These are phyloP conservation scores for Ennomos quercinarius DNA, from an alignment of 2,888 invertebrate species.

Conservation along the genomic window DNA sequence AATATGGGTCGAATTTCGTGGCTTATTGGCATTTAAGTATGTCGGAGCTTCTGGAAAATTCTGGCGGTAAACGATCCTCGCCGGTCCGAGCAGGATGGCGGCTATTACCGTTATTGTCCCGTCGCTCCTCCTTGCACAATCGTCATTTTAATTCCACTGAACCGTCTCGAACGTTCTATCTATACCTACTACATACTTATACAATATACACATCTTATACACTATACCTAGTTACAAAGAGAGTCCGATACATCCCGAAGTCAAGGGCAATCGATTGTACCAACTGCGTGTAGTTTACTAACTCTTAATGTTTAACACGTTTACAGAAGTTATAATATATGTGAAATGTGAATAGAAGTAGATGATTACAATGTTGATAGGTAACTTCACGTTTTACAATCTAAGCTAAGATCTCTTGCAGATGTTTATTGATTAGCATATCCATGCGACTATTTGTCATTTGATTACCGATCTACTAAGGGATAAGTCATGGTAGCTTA, in stretches of 20 bases:
- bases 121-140: slow-evolving; percentile 55
- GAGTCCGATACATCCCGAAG: slow-evolving; percentile 24
- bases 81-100: slow-evolving; percentile 66
- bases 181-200: too few species aligned
- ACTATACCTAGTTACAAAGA: slow-evolving; percentile 6
- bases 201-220: neutral
- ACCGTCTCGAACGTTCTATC: slow-evolving; percentile 34
- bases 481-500: slow-evolving; percentile 28
- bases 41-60: slow-evolving; percentile 74
- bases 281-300: slow-evolving; percentile 4
- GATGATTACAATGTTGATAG: too few species aligned
- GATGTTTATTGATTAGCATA: slow-evolving; percentile 43
- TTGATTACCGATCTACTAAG: slow-evolving; percentile 46
- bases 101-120: slow-evolving; percentile 71
- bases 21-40: slow-evolving; percentile 41
- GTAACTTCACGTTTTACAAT: slow-evolving; percentile 17
- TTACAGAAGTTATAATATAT: neutral
- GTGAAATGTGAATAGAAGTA: neutral
- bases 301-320: slow-evolving; percentile 8
- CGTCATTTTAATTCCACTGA: slow-evolving; percentile 49
- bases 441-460: slow-evolving; percentile 39
- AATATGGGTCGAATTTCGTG: slow-evolving; percentile 16
- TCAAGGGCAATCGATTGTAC: slow-evolving; percentile 30
- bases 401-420: slow-evolving; percentile 12
- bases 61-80: slow-evolving; percentile 67